phyloP scores from a whole-genome alignment of 2,113 vertebrate genomes.

The Psilopogon haemacephalus region DNA sequence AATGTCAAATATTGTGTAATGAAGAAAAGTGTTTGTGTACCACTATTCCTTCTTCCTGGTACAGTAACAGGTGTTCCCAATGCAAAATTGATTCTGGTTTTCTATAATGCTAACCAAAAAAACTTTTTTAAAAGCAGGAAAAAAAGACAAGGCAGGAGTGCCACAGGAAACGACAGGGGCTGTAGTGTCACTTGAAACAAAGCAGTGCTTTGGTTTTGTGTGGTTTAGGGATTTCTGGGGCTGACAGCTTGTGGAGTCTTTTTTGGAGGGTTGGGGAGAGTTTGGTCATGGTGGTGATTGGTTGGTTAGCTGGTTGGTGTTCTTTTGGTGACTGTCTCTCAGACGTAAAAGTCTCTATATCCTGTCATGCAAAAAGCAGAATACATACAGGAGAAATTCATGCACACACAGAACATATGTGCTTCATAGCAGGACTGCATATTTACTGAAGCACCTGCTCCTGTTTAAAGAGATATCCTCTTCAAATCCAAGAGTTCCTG shows the following conservation, averaged over 20 bases:
- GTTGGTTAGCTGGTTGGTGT: too few species aligned
- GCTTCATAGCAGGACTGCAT: background rate
- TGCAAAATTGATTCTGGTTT: background rate
- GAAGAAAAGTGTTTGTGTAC: background rate
- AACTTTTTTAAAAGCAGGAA: background rate
- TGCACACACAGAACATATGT: constrained; percentile 26
- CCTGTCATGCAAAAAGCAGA: constrained; percentile 20
- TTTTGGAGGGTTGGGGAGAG: too few species aligned
- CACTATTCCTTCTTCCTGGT: background rate
- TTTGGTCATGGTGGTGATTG: too few species aligned
- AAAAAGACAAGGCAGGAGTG: background rate
- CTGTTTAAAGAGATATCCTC: background rate
- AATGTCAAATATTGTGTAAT: background rate
- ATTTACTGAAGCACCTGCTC: background rate
- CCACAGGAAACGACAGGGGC: background rate
- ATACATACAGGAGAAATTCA: background rate
- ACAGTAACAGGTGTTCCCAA: rapidly evolving
- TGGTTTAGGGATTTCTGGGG: too few species aligned
- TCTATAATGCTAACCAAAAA: background rate
- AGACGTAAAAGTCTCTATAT: background rate
- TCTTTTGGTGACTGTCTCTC: background rate
- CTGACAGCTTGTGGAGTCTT: too few species aligned
- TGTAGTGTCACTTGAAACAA: background rate
- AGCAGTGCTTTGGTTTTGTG: background rate
- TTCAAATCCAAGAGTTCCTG: background rate